These are phyloP conservation scores for Clarias batrachus DNA, from an alignment of 2,113 vertebrate species.

Conservation along the genomic window DNA sequence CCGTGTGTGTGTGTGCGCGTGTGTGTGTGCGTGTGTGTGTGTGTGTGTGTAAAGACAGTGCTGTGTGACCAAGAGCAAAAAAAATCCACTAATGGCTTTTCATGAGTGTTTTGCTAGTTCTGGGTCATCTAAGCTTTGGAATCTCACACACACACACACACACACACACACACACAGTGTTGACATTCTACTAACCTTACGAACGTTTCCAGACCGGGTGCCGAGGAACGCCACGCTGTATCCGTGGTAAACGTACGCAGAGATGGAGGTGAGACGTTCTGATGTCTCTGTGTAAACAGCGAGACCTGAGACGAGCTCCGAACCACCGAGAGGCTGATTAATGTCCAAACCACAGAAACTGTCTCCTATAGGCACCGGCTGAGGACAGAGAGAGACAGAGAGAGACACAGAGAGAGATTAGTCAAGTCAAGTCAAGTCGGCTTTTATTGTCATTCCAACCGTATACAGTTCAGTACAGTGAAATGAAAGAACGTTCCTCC, in stretches of 20 bases:
- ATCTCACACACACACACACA: neutral
- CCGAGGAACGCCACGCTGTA: constrained; percentile 92
- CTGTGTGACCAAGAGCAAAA: neutral
- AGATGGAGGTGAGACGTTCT: constrained; percentile 88
- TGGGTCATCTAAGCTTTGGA: neutral
- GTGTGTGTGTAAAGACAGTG: neutral
- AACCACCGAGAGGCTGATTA: constrained; percentile 94
- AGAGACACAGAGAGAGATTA: neutral
- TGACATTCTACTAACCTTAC: constrained; percentile 80
- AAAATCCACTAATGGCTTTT: neutral
- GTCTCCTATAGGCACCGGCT: constrained; percentile 96
- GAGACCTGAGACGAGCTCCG: constrained; percentile 82
- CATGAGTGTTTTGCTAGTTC: constrained; percentile 10
- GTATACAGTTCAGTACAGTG: no score
- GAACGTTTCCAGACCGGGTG: constrained; percentile 85
- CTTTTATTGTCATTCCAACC: no score
- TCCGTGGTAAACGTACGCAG: constrained; percentile 86
- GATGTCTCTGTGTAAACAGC: constrained; percentile 82
- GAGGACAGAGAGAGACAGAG: constrained; percentile 30
- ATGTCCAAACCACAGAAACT: constrained; percentile 95
- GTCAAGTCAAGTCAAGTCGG: no score
- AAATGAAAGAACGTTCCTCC: no score
- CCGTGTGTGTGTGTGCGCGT: neutral
- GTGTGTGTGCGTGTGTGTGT: neutral
- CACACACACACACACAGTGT: neutral